A percentile compares a stretch with the other conserved stretches of the same genome.
phyloP scores from a whole-genome alignment of 2,113 vertebrate species.

The Thomomys bottae region DNA sequence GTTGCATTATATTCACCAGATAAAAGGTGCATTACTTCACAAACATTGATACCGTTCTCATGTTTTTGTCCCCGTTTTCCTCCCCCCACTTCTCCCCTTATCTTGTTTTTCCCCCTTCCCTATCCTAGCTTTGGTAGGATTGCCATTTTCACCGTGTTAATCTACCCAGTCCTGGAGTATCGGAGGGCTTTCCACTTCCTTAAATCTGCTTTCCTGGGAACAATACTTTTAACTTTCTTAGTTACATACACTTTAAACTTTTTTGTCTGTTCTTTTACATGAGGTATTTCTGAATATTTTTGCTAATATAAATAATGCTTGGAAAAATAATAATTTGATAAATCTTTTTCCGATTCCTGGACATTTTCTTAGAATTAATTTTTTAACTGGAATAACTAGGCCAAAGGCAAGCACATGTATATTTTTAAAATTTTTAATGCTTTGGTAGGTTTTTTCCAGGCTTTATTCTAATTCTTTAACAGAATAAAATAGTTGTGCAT shows the following conservation, averaged over 20 bases:
- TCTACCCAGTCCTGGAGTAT: too few relatives aligned
- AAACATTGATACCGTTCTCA: too few relatives aligned
- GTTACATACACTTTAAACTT: neutral
- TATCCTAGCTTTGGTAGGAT: too few relatives aligned
- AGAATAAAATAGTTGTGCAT: neutral
- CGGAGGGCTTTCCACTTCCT: too few relatives aligned
- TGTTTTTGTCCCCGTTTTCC: too few relatives aligned
- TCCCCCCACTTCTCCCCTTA: too few relatives aligned
- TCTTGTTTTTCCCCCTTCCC: too few relatives aligned
- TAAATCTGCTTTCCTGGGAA: too few relatives aligned
- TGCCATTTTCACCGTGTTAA: too few relatives aligned
- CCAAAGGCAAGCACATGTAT: neutral
- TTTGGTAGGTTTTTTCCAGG: conserved; percentile 11
- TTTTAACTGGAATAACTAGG: conserved; percentile 28
- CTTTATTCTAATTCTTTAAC: neutral
- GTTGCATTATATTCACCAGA: too few relatives aligned
- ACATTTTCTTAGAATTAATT: conserved; percentile 43
- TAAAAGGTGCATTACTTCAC: too few relatives aligned
- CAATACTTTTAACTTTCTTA: neutral
- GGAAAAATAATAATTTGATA: neutral
- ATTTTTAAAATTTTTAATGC: conserved; percentile 18
- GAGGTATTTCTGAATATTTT: conserved; percentile 16
- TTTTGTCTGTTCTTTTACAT: conserved; percentile 13
- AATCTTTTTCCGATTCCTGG: neutral
- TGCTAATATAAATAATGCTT: neutral